phyloP scores from a whole-genome alignment of 2,888 invertebrate genomes.

The Xanthia icteritia region DNA sequence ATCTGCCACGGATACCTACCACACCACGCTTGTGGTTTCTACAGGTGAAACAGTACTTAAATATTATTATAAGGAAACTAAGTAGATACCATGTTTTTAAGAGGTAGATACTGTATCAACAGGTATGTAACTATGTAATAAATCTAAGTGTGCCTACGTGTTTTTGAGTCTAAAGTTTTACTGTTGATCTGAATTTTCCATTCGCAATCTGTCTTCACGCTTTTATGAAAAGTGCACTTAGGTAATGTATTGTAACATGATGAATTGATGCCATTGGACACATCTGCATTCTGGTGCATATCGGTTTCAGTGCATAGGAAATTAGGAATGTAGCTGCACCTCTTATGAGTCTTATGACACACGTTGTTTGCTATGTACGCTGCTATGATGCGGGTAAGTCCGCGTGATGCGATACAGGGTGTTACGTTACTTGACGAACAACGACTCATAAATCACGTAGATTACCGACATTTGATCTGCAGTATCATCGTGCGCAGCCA shows the following conservation, averaged over 20 bases:
- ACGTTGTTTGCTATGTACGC: not conserved
- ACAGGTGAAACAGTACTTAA: not conserved
- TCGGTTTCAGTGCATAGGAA: not conserved
- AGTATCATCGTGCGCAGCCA: not conserved
- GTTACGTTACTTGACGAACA: not conserved
- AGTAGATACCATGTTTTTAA: not conserved
- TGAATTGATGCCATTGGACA: not conserved
- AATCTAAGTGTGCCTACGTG: too few relatives aligned
- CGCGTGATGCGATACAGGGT: not conserved
- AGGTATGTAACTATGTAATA: not conserved
- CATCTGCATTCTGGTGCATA: not conserved
- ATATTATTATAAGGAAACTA: not conserved
- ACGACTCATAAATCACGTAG: not conserved
- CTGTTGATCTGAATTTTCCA: not conserved
- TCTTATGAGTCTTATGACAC: not conserved
- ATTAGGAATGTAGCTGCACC: not conserved
- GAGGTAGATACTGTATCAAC: not conserved
- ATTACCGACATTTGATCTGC: slow-evolving; percentile 6
- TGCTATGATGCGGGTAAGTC: not conserved
- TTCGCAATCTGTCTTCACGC: not conserved
- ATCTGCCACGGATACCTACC: not conserved
- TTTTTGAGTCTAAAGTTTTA: too few relatives aligned
- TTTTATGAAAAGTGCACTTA: not conserved
- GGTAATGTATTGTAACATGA: not conserved
- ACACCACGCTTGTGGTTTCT: not conserved